A percentile compares a stretch with the other conserved stretches of the same genome.
Evolutionary conservation across 2,888 invertebrate species (phyloP).

Genomic region (Cremastobaeus sp.): DNA sequence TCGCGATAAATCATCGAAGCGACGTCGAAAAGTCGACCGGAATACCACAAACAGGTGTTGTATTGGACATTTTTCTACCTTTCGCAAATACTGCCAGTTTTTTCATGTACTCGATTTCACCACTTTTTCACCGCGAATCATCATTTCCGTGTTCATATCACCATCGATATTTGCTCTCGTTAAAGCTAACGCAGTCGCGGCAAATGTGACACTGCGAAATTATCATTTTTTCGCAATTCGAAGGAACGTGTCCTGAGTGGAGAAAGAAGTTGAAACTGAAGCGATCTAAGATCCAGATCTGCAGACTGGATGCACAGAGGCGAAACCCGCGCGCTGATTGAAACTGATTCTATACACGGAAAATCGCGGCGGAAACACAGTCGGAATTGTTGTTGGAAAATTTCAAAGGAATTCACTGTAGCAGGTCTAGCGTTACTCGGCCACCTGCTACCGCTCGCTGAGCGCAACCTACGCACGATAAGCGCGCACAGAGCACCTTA

Average conservation of each 20-base stretch:
- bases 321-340: too few species aligned
- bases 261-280: too few species aligned
- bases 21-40: slow-evolving; percentile 36
- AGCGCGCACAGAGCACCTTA: slow-evolving; percentile 46
- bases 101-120: background rate
- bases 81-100: background rate
- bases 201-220: too few species aligned
- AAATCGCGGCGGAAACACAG: background rate
- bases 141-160: too few species aligned
- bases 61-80: slow-evolving; percentile 12
- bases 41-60: slow-evolving; percentile 46
- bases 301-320: too few species aligned
- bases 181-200: too few species aligned
- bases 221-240: too few species aligned
- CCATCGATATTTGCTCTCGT: too few species aligned
- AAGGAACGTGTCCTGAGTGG: too few species aligned
- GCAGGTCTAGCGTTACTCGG: slow-evolving; percentile 66
- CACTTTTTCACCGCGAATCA: too few species aligned
- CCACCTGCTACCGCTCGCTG: slow-evolving; percentile 73
- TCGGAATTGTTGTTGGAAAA: slow-evolving; percentile 8
- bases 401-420: slow-evolving; percentile 54
- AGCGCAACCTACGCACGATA: slow-evolving; percentile 67
- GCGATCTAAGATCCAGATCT: too few species aligned
- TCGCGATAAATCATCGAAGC: slow-evolving; percentile 44
- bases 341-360: too few species aligned